A percentile compares a stretch with the other conserved stretches of the same genome.
These are phyloP conservation scores for Mormoops blainvillei DNA, from an alignment of 2,113 vertebrate species.

Conservation along the genomic window DNA sequence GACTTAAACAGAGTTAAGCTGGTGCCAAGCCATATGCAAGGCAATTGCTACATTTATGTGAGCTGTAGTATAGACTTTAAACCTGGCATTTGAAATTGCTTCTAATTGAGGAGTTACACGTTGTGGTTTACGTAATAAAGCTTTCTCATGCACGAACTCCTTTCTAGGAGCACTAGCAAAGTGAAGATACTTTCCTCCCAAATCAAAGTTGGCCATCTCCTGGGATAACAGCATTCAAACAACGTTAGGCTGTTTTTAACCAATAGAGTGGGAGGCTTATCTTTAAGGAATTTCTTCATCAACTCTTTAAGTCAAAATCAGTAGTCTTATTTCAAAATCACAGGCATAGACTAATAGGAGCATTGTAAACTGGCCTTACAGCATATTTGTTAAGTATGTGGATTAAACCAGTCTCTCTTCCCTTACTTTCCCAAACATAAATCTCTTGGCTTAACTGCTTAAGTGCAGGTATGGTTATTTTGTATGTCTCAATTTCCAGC, in stretches of 20 bases:
- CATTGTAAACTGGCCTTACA: neutral
- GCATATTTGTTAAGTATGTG: slow-evolving; percentile 4
- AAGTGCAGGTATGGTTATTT: slow-evolving; percentile 41
- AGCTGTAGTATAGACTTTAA: neutral
- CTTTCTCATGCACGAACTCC: neutral
- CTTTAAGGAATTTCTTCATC: neutral
- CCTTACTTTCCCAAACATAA: neutral
- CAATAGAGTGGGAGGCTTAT: neutral
- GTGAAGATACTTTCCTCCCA: neutral
- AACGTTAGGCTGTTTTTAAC: slow-evolving; percentile 5
- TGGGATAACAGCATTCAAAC: neutral
- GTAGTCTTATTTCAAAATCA: neutral
- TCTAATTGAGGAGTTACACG: neutral
- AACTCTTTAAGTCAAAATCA: neutral
- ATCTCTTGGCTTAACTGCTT: slow-evolving; percentile 9
- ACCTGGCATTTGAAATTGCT: slow-evolving; percentile 39
- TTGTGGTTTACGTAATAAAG: slow-evolving; percentile 11
- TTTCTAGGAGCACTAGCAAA: neutral
- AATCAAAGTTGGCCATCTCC: neutral
- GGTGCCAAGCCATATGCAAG: neutral
- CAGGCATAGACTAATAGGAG: neutral
- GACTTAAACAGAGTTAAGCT: neutral
- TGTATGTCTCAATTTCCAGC: slow-evolving; percentile 30
- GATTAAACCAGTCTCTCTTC: neutral
- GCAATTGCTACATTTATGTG: neutral